Base-by-base conservation (phyloP, 2,888 invertebrate genomes). In the Drosophila maculinotata region DNA sequence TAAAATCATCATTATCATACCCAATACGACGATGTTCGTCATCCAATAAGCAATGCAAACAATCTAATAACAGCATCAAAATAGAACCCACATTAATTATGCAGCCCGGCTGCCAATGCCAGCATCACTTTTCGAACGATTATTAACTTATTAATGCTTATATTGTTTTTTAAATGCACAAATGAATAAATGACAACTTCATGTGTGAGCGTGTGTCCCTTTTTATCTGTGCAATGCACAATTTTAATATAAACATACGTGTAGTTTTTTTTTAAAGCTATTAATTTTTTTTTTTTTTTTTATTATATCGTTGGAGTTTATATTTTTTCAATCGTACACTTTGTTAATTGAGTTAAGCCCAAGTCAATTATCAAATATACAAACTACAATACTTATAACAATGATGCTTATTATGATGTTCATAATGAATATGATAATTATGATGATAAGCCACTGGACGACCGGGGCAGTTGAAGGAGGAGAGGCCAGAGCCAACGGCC, bases 261-360 rank as follows among this genome's bases (percentile, higher is more conserved):
- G 20, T 15, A 1, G 28, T 8, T 6, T 15, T 36, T 28, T 38
- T 33, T n/a, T 20, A 20, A 3, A 20, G 25, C 10, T 25, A 30
- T 20, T 3, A 12, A 30, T 14, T 38, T 6, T 30, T 60, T 53
- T 70, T 57, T 54, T 49, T 52, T 62, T 47, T 53, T 53, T 45
- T 56, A 58, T 48, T 52, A 38, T 41, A 39, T 60, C 39, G 35
- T 25, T 66, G 47, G 41, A 47, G 45, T 48, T 58, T 47, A 52
- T 59, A 54, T 59, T 54, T 67, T 62, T 73, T 67, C 57, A 76
- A 76, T 71, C 63, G 44, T 51, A 66, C 67, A 68, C 64, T 66
- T 79, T 76, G 73, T 79, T 79, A 79, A 80, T 85, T 80, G 79
- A 73, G 66, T 80, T 78, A 78, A 75, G 81, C 69, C 63, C 71